A percentile compares a stretch with the other conserved stretches of the same genome.
phyloP scores from a whole-genome alignment of 2,797 vertebrate genomes.

The Lithobates pipiens region DNA sequence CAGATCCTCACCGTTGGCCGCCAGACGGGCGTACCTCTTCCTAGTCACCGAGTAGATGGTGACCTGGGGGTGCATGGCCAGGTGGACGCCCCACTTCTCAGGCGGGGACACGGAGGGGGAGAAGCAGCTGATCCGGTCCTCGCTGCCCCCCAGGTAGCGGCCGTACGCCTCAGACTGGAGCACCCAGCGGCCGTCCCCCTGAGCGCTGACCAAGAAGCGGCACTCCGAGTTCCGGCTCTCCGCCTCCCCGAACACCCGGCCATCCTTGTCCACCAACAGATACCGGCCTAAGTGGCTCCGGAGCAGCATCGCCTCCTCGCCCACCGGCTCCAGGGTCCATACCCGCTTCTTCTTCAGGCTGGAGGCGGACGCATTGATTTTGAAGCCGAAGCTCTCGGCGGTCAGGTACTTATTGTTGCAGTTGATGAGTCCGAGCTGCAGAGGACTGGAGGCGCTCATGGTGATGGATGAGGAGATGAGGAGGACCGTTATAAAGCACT shows the following conservation, averaged over 20 bases:
- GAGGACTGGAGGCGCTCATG: constrained; percentile 57
- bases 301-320: constrained; percentile 79
- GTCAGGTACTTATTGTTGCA: constrained; percentile 97
- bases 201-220: constrained; percentile 91
- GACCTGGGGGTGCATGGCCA: constrained; percentile 97
- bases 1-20: constrained; percentile 86
- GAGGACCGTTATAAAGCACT: constrained; percentile 12
- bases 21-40: constrained; percentile 94
- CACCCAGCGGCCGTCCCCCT: constrained; percentile 97
- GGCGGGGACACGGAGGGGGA: constrained; percentile 88
- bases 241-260: constrained; percentile 90
- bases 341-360: constrained; percentile 99
- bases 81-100: constrained; percentile 97
- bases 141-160: constrained; percentile 94
- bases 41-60: constrained; percentile 94
- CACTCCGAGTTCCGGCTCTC: constrained; percentile 86
- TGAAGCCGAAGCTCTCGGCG: constrained; percentile 95
- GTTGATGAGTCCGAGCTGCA: constrained; percentile 97
- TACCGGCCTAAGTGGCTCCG: constrained; percentile 95
- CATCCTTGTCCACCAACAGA: constrained; percentile 96
- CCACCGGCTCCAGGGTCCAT: constrained; percentile 93
- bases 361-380: constrained; percentile 93
- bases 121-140: constrained; percentile 96
- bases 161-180: constrained; percentile 92
- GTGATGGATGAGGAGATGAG: background rate